Conservation (phyloP, 1,140 invertebrate species). For the Drosophila malerkotliana region DNA sequence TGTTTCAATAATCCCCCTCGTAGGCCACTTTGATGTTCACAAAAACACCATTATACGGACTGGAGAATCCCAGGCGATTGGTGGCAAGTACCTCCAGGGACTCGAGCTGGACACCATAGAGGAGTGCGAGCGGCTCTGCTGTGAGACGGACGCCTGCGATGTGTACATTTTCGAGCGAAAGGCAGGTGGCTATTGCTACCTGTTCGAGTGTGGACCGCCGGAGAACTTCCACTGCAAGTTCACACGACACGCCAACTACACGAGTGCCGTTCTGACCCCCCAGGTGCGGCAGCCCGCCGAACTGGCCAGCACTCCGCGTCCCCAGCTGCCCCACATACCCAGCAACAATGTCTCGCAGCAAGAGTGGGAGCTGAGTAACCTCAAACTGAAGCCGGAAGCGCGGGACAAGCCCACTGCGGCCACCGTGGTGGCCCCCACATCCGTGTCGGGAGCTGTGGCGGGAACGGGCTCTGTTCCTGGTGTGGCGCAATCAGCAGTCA, state of each 20-base stretch:
- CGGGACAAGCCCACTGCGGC: constrained; percentile 56
- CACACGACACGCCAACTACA: constrained; percentile 94
- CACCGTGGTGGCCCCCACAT: constrained; percentile 20
- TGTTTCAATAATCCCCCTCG: background rate
- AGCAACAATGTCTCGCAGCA: constrained; percentile 86
- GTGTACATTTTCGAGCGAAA: constrained; percentile 97
- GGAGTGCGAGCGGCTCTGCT: constrained; percentile 94
- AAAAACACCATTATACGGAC: constrained; percentile 95
- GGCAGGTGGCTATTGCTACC: constrained; percentile 94
- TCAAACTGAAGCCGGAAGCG: constrained; percentile 75
- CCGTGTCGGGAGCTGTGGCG: constrained; percentile 10
- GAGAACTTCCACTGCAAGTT: constrained; percentile 97
- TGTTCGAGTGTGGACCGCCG: constrained; percentile 95
- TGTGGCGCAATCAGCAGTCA: constrained; percentile 24
- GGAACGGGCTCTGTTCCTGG: constrained; percentile 2
- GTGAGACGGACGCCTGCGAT: constrained; percentile 93
- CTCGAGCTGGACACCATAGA: constrained; percentile 90
- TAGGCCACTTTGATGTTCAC: constrained; percentile 92
- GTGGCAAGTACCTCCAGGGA: constrained; percentile 94
- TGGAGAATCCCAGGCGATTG: constrained; percentile 93
- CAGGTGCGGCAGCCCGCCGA: constrained; percentile 41
- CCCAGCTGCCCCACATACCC: constrained; percentile 64
- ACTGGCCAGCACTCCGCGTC: constrained; percentile 58
- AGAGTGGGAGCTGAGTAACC: constrained; percentile 90
- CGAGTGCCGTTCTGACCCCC: constrained; percentile 91